Conservation (phyloP, 2,888 invertebrate genomes). For the Ornithoptera priamus region DNA sequence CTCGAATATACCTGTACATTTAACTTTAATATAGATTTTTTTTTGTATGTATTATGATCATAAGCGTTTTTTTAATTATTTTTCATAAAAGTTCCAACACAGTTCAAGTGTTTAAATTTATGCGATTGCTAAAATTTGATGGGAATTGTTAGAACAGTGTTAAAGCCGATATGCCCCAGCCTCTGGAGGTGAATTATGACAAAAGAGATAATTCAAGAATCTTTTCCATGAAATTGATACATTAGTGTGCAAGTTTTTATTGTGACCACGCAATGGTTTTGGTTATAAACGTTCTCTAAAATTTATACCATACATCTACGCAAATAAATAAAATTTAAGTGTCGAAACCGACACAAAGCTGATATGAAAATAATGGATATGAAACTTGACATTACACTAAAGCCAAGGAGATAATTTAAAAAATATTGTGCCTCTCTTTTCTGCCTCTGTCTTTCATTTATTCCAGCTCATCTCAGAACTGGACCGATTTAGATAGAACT, state of each 20-base stretch:
- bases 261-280: background rate
- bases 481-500: no score
- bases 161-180: background rate
- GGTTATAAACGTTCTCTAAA: background rate
- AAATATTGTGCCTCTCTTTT: no score
- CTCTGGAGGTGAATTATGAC: background rate
- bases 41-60: no score
- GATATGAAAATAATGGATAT: no score
- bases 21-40: slow-evolving; percentile 1
- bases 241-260: background rate
- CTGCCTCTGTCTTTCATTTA: no score
- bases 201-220: background rate
- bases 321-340: background rate
- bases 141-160: background rate
- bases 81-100: no score
- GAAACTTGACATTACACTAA: no score
- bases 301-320: background rate
- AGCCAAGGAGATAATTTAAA: no score
- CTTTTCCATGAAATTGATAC: background rate
- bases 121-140: background rate
- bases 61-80: no score
- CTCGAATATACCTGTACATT: slow-evolving; percentile 25
- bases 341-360: no score
- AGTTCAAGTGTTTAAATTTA: background rate
- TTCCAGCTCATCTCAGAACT: no score